Base-by-base conservation (phyloP, 1,140 invertebrate species). In the Agrilus planipennis region DNA sequence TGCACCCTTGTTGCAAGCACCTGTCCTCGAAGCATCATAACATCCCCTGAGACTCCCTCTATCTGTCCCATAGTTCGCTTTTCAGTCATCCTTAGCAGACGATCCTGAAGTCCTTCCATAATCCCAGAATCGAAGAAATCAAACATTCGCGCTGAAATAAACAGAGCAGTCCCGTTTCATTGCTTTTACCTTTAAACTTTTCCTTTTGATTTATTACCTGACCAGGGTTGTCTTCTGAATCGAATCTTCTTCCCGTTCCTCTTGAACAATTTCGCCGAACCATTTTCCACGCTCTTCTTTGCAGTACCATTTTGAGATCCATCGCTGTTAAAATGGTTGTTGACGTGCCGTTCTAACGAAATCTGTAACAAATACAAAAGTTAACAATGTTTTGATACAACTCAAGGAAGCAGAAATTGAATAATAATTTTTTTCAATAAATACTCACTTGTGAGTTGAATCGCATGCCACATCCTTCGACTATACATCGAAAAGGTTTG, bases 401-500 rank as follows among this genome's bases (percentile, higher is more conserved):
- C 12, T 30, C 5, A 30, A 30, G 28, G 16, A 11, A 30, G 4
- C n/a, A 31, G 23, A 25, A n/a, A 6, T 25, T 25, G n/a, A 25
- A n/a, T n/a, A 25, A 7, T 25, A 25, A 25, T 25, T n/a, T n/a
- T n/a, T n/a, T n/a, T 16, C 28, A 31, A 19, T n/a, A 27, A 7
- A 15, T 28, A 32, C 58, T 58, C 66, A 89, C 84, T 78, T 92
- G 89, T 43, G 89, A 86, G 51, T 84, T 84, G 61, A 96, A 96
- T 54, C 89, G 75, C 54, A 83, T 75, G 25, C 85, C 86, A 64
- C 92, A 97, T 38, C 84, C 81, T 49, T 90, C 88, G 46, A 97
- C 85, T 58, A 95, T 94, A 65, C 92, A 97, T 52, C 87, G 79
- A 67, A 90, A 94, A 17, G 89, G 89, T 61, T 94, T 94, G 57